Base-by-base conservation (phyloP, 2,113 vertebrate species). In the Eurypyga helias region DNA sequence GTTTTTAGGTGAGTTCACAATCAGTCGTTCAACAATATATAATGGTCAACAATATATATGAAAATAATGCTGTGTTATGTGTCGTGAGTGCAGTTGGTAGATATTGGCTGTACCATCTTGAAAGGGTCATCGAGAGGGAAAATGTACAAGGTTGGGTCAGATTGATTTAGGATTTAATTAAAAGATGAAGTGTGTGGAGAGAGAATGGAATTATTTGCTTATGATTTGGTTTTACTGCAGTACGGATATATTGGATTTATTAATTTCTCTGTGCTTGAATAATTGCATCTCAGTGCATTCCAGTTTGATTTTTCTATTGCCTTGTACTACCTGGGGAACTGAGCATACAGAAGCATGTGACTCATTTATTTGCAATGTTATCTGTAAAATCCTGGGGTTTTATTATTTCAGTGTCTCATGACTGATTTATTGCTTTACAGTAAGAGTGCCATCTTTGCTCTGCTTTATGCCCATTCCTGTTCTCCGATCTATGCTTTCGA, bases 401-500 rank as follows among this genome's bases (percentile, higher is more conserved):
- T 88, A 55, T 69, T 72, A 81, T 17, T 24, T 92, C 48, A 34
- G 2, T 79, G 13, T 60, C 71, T 96, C 31, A 9, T 78, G 73
- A 66, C 14, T 80, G 33, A 61, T 78, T 73, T 10, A 1, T 92
- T 82, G 46, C 89, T 94, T 96, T 95, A 26, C 98, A 99, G 99
- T 98, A 71, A 98, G 99, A 89, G 46, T 99, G 43, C 98, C 98
- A 1, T 98, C 99, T 96, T 93, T 99, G 10, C 95, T 99, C 49
- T 93, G 97, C 23, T 79, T 99, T 46, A 98, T 99, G 98, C 99
- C 99, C 3, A 96, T 99, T 60, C 99, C 99, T 17, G 98, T 99
- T 58, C 96, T 99, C 41, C 98, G 99, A 28, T 98, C 99, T 83
- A 99, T 99, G 98, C 98, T 99, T 97, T 99, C 99, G 26, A 99